Evolutionary conservation across 2,797 vertebrate species (phyloP).

Genomic region (Melanotaenia trifasciata): DNA sequence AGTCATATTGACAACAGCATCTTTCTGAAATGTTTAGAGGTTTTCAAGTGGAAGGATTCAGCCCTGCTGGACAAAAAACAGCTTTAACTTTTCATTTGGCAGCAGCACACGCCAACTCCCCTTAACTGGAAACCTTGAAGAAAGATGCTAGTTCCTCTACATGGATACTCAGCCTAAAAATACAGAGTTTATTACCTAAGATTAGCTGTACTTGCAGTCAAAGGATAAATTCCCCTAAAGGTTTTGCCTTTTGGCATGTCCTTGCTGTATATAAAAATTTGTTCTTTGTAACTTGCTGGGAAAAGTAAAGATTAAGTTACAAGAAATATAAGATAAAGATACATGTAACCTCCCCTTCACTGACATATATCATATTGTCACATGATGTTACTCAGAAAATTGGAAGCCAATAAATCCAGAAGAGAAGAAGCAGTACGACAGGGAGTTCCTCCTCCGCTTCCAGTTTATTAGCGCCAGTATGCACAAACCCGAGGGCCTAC

Average conservation of each 20-base stretch:
- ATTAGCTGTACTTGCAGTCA: neutral
- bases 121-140: neutral
- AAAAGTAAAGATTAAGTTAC: neutral
- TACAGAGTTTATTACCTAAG: neutral
- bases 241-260: neutral
- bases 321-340: neutral
- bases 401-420: slow-evolving; percentile 96
- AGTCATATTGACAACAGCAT: neutral
- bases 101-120: neutral
- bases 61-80: neutral
- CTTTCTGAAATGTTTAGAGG: neutral
- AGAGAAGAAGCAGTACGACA: slow-evolving; percentile 94
- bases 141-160: neutral
- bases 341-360: neutral
- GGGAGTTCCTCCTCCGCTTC: slow-evolving; percentile 94
- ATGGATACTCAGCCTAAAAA: neutral
- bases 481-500: slow-evolving; percentile 96
- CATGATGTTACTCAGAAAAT: slow-evolving; percentile 77
- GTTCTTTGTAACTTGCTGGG: neutral
- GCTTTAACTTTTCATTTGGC: too few relatives aligned
- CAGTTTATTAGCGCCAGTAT: slow-evolving; percentile 94
- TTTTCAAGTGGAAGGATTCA: neutral
- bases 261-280: neutral
- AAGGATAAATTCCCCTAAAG: neutral
- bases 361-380: neutral